Evolutionary conservation across 2,888 invertebrate genomes (phyloP), one percentile per base, ranked within the genome.

Genomic region (Cryptophagus acutangulus): DNA sequence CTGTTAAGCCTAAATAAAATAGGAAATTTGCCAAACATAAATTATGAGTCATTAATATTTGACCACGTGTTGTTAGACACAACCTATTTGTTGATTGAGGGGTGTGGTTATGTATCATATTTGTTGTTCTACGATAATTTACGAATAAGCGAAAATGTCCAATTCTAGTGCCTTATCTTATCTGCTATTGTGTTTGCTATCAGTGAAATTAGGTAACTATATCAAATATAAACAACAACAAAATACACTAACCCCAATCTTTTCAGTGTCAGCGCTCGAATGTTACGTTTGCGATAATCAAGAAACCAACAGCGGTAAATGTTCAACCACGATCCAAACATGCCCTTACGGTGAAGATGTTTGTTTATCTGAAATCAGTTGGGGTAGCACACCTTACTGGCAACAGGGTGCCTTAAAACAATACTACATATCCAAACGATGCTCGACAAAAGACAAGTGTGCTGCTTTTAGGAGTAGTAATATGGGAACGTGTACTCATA

Each of bases 371-470:
- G 87, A 89, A 67, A 87, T 95, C 17, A 82, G 82, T 68, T 96
- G 95, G 95, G 92, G 94, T 59, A 88, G 89, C 76, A 87, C 88
- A n/a, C 92, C 92, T 0, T 95, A 94, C 64, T 96, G 93, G 88
- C 87, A 88, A 1, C 87, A 88, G 61, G 89, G 92, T 15, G 91
- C 92, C 1, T 81, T 87, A 40, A 92, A 96, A 62, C 93, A 94
- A 59, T 91, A 86, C 69, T 95, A 91, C 60, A 82, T 96, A 30
- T 90, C 91, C 1, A 96, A 96, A 67, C 74, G 82, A 34, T 96
- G 96, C 73, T 83, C 91, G 8, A 84, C 84, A 0, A 84, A 83
- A 64, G 78, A 79, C 0, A 78, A 81, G 49, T 31, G 96, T 65
- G 82, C 85, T 15, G 73, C 74, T 43, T 80, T 79, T 36, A 77